Evolutionary conservation across 2,113 vertebrate species (phyloP), one percentile per base, ranked within the genome.

Genomic region (Melanerpes aurifrons): DNA sequence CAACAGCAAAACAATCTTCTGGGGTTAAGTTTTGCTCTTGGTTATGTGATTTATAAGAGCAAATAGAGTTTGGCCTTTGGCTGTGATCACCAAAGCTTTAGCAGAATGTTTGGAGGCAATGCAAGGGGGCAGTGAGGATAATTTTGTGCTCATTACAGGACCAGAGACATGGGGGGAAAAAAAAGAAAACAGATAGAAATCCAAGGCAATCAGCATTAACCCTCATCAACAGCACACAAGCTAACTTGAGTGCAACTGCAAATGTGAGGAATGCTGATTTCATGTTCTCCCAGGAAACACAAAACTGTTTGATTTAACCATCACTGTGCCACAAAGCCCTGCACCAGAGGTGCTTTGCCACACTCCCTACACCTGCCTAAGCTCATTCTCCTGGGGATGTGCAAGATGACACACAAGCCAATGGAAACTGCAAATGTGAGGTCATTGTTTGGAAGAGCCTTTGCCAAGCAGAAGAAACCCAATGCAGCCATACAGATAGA

Each of bases 401-500:
- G 40, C n/a, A 61, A 32, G 87, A 77, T 76, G 93, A 81, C 77
- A 90, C 63, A 67, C 12, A 75, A 88, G 22, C 43, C 74, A 83
- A 72, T 24, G 59, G 78, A 54, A 91, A 57, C 26, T 90, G 81
- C 61, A 64, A 54, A 85, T 68, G 64, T 21, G 37, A 93, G 89
- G 58, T 82, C 77, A 88, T 59, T 86, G 62, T 68, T 77, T 96
- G 81, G 88, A 90, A 47, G 72, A 93, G 77, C 53, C 59, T 91
- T 94, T 86, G 91, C 92, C 92, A 91, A 89, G 54, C n/a, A 94
- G 85, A 94, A 83, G 92, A 87, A 93, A 80, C 8, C 76, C 92
- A 93, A 83, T 78, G 67, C 47, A 87, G 15, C 57, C 86, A 71
- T 54, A 75, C 12, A 43, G 40, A 97, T 72, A 78, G 53, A 96